Evolutionary conservation across 2,888 invertebrate species (phyloP), one percentile per base, ranked within the genome.

Genomic region (Yponomeuta evonymella): DNA sequence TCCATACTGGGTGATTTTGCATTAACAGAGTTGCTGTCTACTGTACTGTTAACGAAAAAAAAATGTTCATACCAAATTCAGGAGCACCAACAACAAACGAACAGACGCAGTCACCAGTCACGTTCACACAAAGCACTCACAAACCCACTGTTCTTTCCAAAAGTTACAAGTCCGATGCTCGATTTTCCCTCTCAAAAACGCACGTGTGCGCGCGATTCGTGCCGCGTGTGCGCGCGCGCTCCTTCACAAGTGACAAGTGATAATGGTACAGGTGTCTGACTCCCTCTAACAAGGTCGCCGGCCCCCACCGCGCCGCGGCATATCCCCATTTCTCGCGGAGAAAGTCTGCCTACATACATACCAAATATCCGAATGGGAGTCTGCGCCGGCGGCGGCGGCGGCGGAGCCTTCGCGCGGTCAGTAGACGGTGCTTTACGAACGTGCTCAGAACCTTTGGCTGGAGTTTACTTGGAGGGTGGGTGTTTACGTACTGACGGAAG

Each of bases 321-420:
- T 43, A 76, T 77, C 75, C 73, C 80, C 87, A 84, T 90, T 90
- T 90, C 90, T 87, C 89, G 88, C 84, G 82, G 91, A 88, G 91
- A 90, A 91, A 91, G 91, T 90, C 88, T 89, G 84, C 91, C 91
- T 91, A 90, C 90, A 90, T 91, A 90, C 91, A 90, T 91, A 91
- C 90, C 89, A 89, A 91, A 90, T 90, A 86, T 90, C 83, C 87
- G 86, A 89, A 86, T 86, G 86, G 89, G 68, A 67, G 68, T 51
- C 68, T 23, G 48, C 51, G 51, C 51, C 12, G 15, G 51, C 51
- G 51, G 51, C 51, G 51, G 51, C 51, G 51, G 51, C 51, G 51
- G 51, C 51, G 51, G 51, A 12, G 12, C 5, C 6, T 58, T 58
- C 51, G 3, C 15, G 51, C 51, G 51, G 51, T 58, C 51, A 58